Evolutionary conservation across 1,140 invertebrate genomes (phyloP).

Genomic region (Trissolcus basalis): DNA sequence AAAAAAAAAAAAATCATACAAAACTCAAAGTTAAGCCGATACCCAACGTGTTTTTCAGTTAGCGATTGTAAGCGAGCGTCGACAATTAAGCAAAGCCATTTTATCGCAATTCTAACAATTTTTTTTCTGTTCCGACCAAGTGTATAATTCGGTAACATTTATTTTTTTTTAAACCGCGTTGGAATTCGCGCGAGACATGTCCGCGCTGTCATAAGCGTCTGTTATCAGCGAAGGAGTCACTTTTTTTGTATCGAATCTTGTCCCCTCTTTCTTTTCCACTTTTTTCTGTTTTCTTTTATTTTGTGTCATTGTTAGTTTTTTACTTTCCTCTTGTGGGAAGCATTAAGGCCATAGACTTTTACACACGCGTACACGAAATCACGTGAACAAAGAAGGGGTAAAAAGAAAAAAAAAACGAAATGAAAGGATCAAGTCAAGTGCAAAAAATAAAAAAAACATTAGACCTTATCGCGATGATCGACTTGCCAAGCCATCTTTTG

Average conservation of each 20-base stretch:
- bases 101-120: conserved; percentile 13
- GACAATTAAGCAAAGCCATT: conserved; percentile 20
- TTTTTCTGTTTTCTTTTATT: conserved; percentile 8
- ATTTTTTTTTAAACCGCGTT: conserved; percentile 6
- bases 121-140: conserved; percentile 12
- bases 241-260: conserved; percentile 15
- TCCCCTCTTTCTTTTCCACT: conserved; percentile 2
- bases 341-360: conserved; percentile 45
- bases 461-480: conserved; percentile 71
- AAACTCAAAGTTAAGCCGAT: conserved; percentile 34
- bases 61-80: conserved; percentile 18
- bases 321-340: conserved; percentile 47
- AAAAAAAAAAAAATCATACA: conserved; percentile 28
- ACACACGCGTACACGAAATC: conserved; percentile 17
- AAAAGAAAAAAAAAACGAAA: conserved; percentile 50
- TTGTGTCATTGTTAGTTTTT: conserved; percentile 30
- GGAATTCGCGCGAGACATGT: conserved; percentile 23
- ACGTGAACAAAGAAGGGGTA: conserved; percentile 47
- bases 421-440: conserved; percentile 62
- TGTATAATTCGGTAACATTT: conserved; percentile 6
- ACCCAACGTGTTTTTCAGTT: conserved; percentile 38
- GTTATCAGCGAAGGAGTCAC: conserved; percentile 4
- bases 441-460: conserved; percentile 66
- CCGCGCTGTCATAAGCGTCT: conserved; percentile 17
- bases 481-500: conserved; percentile 76